These are phyloP conservation scores for Passerculus sandwichensis DNA, from an alignment of 2,797 vertebrate genomes.

Conservation along the genomic window DNA sequence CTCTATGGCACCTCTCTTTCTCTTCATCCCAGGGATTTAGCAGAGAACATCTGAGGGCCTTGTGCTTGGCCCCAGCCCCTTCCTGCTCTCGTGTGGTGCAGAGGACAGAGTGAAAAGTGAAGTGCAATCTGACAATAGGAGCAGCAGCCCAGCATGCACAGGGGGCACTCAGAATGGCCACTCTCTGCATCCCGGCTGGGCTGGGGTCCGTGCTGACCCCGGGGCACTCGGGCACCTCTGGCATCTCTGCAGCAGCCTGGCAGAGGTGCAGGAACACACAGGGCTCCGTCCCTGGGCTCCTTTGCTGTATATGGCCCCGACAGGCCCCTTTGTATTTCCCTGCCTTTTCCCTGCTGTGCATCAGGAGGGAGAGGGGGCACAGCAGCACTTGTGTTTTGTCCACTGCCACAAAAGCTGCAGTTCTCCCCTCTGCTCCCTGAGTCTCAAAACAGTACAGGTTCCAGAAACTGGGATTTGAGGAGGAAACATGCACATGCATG, in stretches of 20 bases:
- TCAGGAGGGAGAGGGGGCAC: not conserved
- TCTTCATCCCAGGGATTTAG: not conserved
- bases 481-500: not conserved
- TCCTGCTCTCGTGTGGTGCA: rapidly evolving
- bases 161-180: not conserved
- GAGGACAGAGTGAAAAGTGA: not conserved
- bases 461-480: not conserved
- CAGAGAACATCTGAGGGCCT: not conserved
- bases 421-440: not conserved
- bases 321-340: rapidly evolving
- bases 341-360: not conserved
- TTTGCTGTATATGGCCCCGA: not conserved
- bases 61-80: not conserved
- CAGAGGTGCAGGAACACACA: not conserved
- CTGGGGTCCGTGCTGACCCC: rapidly evolving
- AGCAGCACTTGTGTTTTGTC: not conserved
- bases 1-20: not conserved
- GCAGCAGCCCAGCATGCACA: not conserved
- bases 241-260: not conserved
- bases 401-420: not conserved
- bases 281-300: not conserved
- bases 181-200: not conserved
- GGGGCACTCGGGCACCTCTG: rapidly evolving
- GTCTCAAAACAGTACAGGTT: not conserved
- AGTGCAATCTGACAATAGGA: not conserved